Base-by-base conservation (phyloP, 2,113 vertebrate genomes). In the Saimiri boliviensis region DNA sequence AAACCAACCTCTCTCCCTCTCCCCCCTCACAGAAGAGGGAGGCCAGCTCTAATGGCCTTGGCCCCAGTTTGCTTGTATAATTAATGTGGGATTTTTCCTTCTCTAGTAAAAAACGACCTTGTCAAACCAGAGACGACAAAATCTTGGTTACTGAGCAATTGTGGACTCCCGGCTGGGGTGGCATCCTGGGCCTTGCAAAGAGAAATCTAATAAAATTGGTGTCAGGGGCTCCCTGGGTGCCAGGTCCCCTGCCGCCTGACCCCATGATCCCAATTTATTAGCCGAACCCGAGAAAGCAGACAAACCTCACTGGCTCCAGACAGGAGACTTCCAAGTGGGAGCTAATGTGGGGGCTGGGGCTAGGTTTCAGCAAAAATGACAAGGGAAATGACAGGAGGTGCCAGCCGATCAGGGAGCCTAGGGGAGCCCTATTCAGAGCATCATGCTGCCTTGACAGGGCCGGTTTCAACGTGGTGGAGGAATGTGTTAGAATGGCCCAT, bases 231-330 rank as follows among this genome's bases (percentile, higher is more conserved):
- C 98, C 98, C 98, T 98, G 98, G 98, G 99, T 99, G 98, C 98
- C 98, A 98, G 98, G 98, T 99, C 99, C 98, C 98, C 98, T 98
- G 98, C 98, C 97, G 98, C 97, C 98, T 98, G 98, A 99, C 99
- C 99, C 98, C 95, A 98, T 77, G 98, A 99, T 99, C 99, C 98
- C 98, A 99, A 99, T 99, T 99, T 99, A 99, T 99, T 99, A 99
- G 98, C 98, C 98, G 98, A 98, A 98, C 98, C 97, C 98, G 96
- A 98, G 98, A 98, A 99, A 98, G 98, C 98, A 98, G 98, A 98
- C 98, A 99, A 98, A 98, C 97, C 97, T 98, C 73, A 1, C 98
- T 98, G 99, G 98, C 98, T 98, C 98, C 99, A 99, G 99, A 98
- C 98, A 97, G 98, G 89, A 98, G 98, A 98, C 98, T 98, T 97